Evolutionary conservation across 1,140 invertebrate genomes (phyloP), one percentile per base, ranked within the genome.

Genomic region (Drosophila biarmipes): DNA sequence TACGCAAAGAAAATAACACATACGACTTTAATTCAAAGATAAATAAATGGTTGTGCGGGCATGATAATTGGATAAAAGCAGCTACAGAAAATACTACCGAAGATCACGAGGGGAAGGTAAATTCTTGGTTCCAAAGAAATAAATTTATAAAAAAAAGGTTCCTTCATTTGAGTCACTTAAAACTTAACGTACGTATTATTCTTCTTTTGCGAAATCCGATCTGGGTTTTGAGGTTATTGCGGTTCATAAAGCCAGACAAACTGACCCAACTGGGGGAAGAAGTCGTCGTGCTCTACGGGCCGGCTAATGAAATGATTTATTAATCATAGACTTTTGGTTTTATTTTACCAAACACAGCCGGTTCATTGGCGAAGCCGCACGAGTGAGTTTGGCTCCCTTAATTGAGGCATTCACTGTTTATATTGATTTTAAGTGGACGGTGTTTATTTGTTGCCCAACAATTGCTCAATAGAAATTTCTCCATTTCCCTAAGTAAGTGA

Each of bases 351-450:
- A 68, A 69, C 34, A 51, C 42, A 72, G 59, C 68, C 68, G 68
- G 68, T 72, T 72, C 34, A 43, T 37, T 72, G 55, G 31, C 46
- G 67, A 72, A 72, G 68, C 66, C 68, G 35, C 53, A 72, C 53
- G 66, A 71, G 67, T 73, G 49, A 49, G 34, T 74, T 49, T 29
- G 52, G 42, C 43, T 74, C 34, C 72, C 48, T 55, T 45, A 56
- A 75, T 73, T 48, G 71, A 61, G 67, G 40, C 73, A 48, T 40
- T 46, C 69, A 67, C 57, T 73, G 61, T 72, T 73, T 73, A 73
- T 68, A 73, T 73, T 73, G 67, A 73, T 73, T 73, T 73, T 52
- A 73, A 73, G 71, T 73, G 71, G 55, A 45, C 73, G 40, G 48
- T 72, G 71, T 73, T 61, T 53, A 49, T 55, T 64, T 57, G 53